Base-by-base conservation (phyloP, 2,888 invertebrate species). In the Chaitophorus viminalis region DNA sequence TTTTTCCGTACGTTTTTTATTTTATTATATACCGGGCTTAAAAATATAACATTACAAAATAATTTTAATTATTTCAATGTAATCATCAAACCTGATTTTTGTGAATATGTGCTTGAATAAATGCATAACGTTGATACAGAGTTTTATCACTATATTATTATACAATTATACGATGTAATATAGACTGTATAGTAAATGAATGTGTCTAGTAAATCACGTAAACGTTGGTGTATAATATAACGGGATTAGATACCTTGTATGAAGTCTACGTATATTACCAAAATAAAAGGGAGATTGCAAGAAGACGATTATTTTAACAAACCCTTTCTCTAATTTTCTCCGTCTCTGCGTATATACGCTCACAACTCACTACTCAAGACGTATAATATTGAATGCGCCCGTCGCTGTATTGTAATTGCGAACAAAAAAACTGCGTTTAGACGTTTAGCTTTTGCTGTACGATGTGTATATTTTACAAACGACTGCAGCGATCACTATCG, bases 271-370 rank as follows among this genome's bases (percentile, higher is more conserved):
- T 18, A 68, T 81, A 68, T 81, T 39, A 21, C 39, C 9, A n/a
- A 81, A 81, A 81, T 81, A 81, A 81, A 81, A 68, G 79, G 65
- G 39, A 68, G 29, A 81, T n/a, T 36, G 39, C 39, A 31, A 81
- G 29, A 39, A 81, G 29, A 68, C 65, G 39, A 68, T 39, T 81
- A 39, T 81, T 81, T 65, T 60, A 65, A 79, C 79, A 29, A 65
- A n/a, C 65, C 29, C 18, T 76, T 29, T 76, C 6, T 76, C 5
- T 54, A n/a, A n/a, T n/a, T 74, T 46, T n/a, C 36, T 65, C 77
- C 17, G 46, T 77, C 77, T 31, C 52, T 31, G 17, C 31, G 0
- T 11, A 17, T n/a, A 18, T 33, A 11, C 52, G 77, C 46, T 31
- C 77, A 21, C 21, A 39, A 52, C n/a, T n/a, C n/a, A n/a, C n/a